Evolutionary conservation across 2,888 invertebrate species (phyloP).

Genomic region (Tiphia femorata): DNA sequence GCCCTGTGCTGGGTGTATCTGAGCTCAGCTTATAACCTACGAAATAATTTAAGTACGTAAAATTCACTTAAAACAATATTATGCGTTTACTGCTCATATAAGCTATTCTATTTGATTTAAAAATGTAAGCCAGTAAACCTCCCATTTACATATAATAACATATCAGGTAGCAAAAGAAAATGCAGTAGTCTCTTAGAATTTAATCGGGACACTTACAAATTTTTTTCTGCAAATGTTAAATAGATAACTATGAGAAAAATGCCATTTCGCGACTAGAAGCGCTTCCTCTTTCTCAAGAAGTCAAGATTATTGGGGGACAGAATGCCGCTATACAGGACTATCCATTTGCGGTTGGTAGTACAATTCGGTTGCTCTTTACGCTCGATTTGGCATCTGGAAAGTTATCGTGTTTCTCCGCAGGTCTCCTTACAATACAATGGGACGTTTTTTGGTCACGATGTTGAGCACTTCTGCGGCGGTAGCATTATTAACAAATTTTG

Average conservation of each 20-base stretch:
- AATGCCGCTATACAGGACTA: slow-evolving; percentile 49
- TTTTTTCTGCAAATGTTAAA: too few relatives aligned
- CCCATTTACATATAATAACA: too few relatives aligned
- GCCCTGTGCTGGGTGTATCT: too few relatives aligned
- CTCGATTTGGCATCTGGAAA: slow-evolving; percentile 38
- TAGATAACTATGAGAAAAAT: slow-evolving; percentile 33
- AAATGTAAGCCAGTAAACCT: too few relatives aligned
- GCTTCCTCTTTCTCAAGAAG: slow-evolving; percentile 4
- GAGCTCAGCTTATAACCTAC: too few relatives aligned
- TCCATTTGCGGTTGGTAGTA: slow-evolving; percentile 54
- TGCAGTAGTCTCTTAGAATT: too few relatives aligned
- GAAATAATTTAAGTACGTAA: too few relatives aligned
- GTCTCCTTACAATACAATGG: slow-evolving; percentile 54
- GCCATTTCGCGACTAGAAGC: slow-evolving; percentile 8
- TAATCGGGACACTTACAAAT: too few relatives aligned
- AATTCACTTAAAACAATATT: too few relatives aligned
- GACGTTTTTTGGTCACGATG: slow-evolving; percentile 51
- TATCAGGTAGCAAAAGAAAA: too few relatives aligned
- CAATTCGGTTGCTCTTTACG: slow-evolving; percentile 33
- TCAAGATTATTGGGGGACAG: slow-evolving; percentile 58
- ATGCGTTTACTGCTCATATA: too few relatives aligned
- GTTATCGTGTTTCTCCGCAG: slow-evolving; percentile 31
- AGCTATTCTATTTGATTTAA: too few relatives aligned
- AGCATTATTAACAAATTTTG: slow-evolving; percentile 46
- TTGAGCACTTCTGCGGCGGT: slow-evolving; percentile 50